These are phyloP conservation scores for Yponomeuta malinellus DNA, from an alignment of 2,888 invertebrate species.

Conservation along the genomic window DNA sequence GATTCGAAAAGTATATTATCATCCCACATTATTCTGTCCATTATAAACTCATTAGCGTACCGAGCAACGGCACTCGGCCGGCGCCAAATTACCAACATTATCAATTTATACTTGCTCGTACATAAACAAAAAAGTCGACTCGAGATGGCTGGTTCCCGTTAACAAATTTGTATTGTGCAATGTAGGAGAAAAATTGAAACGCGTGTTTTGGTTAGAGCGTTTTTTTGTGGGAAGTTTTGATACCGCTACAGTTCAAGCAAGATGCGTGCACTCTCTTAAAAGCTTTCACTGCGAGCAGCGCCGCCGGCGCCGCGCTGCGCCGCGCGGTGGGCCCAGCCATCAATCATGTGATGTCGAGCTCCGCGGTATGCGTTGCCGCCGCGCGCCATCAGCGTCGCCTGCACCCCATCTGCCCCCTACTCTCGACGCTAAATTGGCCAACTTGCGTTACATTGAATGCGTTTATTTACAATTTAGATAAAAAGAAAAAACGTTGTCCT, in stretches of 20 bases:
- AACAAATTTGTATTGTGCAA: slow-evolving; percentile 75
- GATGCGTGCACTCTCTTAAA: slow-evolving; percentile 50
- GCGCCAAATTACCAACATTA: slow-evolving; percentile 75
- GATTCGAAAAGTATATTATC: slow-evolving; percentile 70
- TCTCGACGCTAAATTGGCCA: no score
- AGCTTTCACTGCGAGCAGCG: slow-evolving; percentile 54
- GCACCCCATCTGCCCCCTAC: slow-evolving; percentile 15
- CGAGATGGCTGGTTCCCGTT: slow-evolving; percentile 72
- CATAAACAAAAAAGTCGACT: slow-evolving; percentile 73
- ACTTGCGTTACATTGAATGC: no score
- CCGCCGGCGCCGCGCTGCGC: background rate
- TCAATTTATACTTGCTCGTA: slow-evolving; percentile 69
- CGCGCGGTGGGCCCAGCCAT: slow-evolving; percentile 33
- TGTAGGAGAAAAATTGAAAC: slow-evolving; percentile 72
- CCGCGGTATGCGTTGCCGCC: slow-evolving; percentile 12
- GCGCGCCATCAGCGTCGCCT: slow-evolving; percentile 16
- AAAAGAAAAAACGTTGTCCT: no score
- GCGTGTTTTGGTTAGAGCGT: slow-evolving; percentile 53
- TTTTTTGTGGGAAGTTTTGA: slow-evolving; percentile 59
- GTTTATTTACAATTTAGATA: no score
- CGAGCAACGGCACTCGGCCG: slow-evolving; percentile 70
- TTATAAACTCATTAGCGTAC: slow-evolving; percentile 74
- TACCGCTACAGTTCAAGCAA: slow-evolving; percentile 53
- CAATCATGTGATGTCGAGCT: slow-evolving; percentile 38
- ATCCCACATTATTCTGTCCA: slow-evolving; percentile 67